Evolutionary conservation across 2,113 vertebrate species (phyloP).

Genomic region (Periophthalmodon schlosseri): DNA sequence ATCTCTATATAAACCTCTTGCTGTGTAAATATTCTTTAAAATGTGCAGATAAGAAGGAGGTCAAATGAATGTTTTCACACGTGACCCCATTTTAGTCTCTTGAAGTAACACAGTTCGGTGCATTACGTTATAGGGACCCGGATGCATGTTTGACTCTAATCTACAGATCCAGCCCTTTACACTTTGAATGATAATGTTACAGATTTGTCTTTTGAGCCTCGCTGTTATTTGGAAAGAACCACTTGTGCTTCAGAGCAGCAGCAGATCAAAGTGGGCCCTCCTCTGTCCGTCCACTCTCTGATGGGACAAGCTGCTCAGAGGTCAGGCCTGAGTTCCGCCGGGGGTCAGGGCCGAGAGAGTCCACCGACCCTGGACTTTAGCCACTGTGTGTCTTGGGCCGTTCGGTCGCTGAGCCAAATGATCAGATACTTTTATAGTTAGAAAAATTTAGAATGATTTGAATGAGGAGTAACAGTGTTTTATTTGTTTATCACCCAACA

Average conservation of each 20-base stretch:
- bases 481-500: background rate
- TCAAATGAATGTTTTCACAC: background rate
- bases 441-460: background rate
- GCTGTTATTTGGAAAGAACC: slow-evolving; percentile 65
- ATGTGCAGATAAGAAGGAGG: background rate
- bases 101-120: too few relatives aligned
- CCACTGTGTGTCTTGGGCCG: slow-evolving; percentile 28
- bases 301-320: slow-evolving; percentile 74
- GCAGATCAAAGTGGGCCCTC: slow-evolving; percentile 74
- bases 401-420: slow-evolving; percentile 20
- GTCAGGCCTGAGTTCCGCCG: slow-evolving; percentile 74
- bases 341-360: slow-evolving; percentile 59
- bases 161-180: background rate
- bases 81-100: background rate
- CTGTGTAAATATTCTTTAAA: background rate
- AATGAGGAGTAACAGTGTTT: background rate
- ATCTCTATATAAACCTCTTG: background rate
- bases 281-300: slow-evolving; percentile 52
- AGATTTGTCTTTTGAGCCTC: slow-evolving; percentile 65
- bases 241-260: slow-evolving; percentile 48
- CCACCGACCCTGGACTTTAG: slow-evolving; percentile 56
- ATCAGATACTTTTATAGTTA: background rate
- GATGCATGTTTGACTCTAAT: background rate
- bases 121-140: too few relatives aligned
- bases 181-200: slow-evolving; percentile 17